Evolutionary conservation across 2,888 invertebrate species (phyloP).

Genomic region (Philereme transversata): DNA sequence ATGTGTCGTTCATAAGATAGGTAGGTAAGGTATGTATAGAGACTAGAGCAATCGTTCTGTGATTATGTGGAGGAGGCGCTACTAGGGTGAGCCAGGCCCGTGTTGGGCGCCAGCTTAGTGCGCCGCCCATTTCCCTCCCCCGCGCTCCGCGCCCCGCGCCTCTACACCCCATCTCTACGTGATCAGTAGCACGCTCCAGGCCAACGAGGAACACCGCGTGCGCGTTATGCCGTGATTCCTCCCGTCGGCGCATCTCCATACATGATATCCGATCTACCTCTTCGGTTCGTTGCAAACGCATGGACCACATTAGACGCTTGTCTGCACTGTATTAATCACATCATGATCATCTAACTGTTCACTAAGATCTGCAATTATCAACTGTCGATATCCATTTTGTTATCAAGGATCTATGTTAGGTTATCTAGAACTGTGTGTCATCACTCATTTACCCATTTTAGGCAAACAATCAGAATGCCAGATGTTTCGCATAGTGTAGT

Average conservation of each 20-base stretch:
- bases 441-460: slow-evolving; percentile 38
- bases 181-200: slow-evolving; percentile 73
- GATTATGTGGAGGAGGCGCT: slow-evolving; percentile 70
- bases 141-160: slow-evolving; percentile 29
- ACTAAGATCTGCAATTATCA: slow-evolving; percentile 33
- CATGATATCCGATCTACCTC: slow-evolving; percentile 71
- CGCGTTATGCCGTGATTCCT: slow-evolving; percentile 73
- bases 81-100: slow-evolving; percentile 55
- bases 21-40: slow-evolving; percentile 33
- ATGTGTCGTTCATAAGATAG: slow-evolving; percentile 55
- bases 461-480: slow-evolving; percentile 36
- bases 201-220: slow-evolving; percentile 67
- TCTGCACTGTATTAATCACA: slow-evolving; percentile 67
- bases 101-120: slow-evolving; percentile 62
- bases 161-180: slow-evolving; percentile 43
- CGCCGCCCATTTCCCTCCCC: slow-evolving; percentile 55
- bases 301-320: slow-evolving; percentile 81
- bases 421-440: slow-evolving; percentile 39
- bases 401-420: slow-evolving; percentile 36
- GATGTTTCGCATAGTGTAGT: slow-evolving; percentile 40
- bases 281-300: slow-evolving; percentile 82
- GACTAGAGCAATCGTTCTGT: slow-evolving; percentile 68
- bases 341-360: slow-evolving; percentile 41
- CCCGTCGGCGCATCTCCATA: slow-evolving; percentile 72
- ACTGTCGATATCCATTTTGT: slow-evolving; percentile 32